Percentiles rank a stretch among this genome's conserved stretches.
Evolutionary conservation across 2,888 invertebrate genomes (phyloP).

Genomic region (Timema cristinae): DNA sequence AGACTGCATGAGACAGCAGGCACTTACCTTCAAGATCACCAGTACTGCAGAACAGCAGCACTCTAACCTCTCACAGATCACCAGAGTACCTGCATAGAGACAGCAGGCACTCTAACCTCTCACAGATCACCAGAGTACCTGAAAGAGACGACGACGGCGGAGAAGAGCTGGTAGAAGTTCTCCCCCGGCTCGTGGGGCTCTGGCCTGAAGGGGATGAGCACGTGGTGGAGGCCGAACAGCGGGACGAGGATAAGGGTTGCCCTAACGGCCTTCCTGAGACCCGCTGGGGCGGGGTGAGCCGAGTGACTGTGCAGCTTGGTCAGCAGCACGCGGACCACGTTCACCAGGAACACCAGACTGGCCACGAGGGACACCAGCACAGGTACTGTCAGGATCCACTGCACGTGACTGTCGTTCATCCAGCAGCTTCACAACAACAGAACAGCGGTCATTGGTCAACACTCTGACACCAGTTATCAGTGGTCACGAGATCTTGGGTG

Average conservation of each 20-base stretch:
- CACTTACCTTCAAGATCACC: too few relatives aligned
- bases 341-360: slow-evolving; percentile 61
- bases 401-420: slow-evolving; percentile 59
- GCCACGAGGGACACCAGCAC: slow-evolving; percentile 56
- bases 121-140: slow-evolving; percentile 48
- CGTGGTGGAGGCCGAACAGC: slow-evolving; percentile 68
- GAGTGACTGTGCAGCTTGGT: slow-evolving; percentile 61
- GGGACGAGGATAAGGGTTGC: slow-evolving; percentile 74
- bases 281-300: slow-evolving; percentile 55
- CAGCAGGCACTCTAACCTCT: too few relatives aligned
- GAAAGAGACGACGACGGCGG: slow-evolving; percentile 67
- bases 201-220: slow-evolving; percentile 65
- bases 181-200: slow-evolving; percentile 53
- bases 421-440: slow-evolving; percentile 55
- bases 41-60: too few relatives aligned
- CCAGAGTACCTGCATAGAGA: too few relatives aligned
- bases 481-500: neutral
- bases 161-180: slow-evolving; percentile 59
- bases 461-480: neutral
- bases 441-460: neutral
- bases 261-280: slow-evolving; percentile 61
- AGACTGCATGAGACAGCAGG: too few relatives aligned
- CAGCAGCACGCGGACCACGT: slow-evolving; percentile 61
- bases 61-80: too few relatives aligned
- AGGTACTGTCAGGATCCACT: slow-evolving; percentile 61